Conservation (phyloP, 2,113 vertebrate genomes). For the Lophotis ruficrista region DNA sequence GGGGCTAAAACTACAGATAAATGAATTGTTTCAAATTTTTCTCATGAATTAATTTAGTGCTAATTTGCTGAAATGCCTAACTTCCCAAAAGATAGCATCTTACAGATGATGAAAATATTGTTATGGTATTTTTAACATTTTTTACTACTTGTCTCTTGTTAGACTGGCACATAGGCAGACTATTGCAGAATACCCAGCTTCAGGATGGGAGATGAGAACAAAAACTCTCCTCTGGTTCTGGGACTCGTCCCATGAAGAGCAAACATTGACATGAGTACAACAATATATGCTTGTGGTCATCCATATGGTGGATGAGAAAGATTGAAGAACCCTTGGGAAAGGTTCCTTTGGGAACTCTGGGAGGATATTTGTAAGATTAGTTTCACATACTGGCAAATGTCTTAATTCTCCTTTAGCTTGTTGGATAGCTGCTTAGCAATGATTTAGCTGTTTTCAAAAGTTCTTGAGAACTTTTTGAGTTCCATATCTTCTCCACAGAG, state of each 20-base stretch:
- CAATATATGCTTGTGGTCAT: background rate
- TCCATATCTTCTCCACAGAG: background rate
- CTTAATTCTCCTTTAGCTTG: background rate
- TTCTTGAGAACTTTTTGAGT: background rate
- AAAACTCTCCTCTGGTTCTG: background rate
- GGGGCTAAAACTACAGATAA: background rate
- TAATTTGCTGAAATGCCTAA: background rate
- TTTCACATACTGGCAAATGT: background rate
- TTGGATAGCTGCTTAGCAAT: background rate
- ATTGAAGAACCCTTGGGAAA: background rate
- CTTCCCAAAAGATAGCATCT: background rate
- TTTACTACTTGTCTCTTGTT: background rate
- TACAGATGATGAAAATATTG: background rate
- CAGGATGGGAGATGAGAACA: background rate
- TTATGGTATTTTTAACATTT: background rate
- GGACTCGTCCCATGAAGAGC: background rate
- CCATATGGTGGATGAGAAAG: background rate
- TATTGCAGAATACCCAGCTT: background rate
- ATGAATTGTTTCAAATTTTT: background rate
- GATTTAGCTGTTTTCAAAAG: background rate
- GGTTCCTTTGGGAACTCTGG: background rate
- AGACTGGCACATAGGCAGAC: background rate
- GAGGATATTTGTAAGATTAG: background rate
- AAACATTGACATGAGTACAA: rapidly evolving
- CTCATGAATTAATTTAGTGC: background rate